phyloP scores from a whole-genome alignment of 2,888 invertebrate species.

The Desoria tigrina region DNA sequence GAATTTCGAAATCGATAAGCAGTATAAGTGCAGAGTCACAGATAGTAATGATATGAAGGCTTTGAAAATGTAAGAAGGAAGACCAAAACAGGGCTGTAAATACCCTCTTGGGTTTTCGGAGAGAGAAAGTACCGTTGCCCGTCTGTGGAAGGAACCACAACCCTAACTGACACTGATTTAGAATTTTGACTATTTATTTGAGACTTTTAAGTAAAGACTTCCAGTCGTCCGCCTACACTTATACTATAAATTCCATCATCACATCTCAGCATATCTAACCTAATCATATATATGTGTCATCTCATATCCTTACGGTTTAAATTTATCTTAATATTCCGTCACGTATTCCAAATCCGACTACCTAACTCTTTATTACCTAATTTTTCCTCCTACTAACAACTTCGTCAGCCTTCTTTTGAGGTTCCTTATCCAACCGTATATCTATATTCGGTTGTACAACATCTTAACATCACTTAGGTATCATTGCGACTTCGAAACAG shows the following conservation, averaged over 20 bases:
- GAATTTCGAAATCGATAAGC: not conserved
- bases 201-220: not conserved
- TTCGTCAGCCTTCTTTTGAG: too few species aligned
- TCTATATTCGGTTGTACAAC: too few species aligned
- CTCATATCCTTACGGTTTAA: not conserved
- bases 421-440: too few species aligned
- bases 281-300: not conserved
- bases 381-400: not conserved
- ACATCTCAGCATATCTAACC: not conserved
- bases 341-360: not conserved
- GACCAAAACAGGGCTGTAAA: conserved; percentile 15
- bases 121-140: conserved; percentile 17
- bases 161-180: conserved; percentile 43
- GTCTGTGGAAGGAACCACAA: conserved; percentile 40
- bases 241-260: conserved; percentile 4
- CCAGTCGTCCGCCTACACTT: not conserved
- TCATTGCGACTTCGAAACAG: too few species aligned
- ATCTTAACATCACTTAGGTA: too few species aligned
- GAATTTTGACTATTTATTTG: conserved; percentile 45
- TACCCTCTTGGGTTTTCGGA: conserved; percentile 8
- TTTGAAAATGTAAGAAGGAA: conserved; percentile 14
- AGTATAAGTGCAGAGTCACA: not conserved
- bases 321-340: conserved; percentile 9
- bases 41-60: too few species aligned
- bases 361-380: conserved; percentile 2